A percentile compares a stretch with the other conserved stretches of the same genome.
Evolutionary conservation across 1,140 invertebrate genomes (phyloP).

Genomic region (Pomacea maculata): DNA sequence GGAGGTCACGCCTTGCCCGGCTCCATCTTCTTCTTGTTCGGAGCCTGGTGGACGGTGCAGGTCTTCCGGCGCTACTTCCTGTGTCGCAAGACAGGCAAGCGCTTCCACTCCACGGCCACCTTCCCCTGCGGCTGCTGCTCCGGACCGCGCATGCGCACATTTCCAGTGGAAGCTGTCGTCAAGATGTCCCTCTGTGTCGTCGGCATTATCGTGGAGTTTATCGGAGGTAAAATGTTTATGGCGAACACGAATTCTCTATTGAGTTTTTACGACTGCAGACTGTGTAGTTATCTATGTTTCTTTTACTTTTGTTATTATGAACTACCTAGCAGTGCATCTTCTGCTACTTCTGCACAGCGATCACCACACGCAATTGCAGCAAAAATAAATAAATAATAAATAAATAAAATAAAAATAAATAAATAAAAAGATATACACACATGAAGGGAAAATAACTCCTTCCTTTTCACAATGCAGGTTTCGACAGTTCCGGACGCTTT

Average conservation of each 20-base stretch:
- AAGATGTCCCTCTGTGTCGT: conserved; percentile 28
- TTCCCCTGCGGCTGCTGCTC: conserved; percentile 6
- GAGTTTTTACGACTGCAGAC: no score
- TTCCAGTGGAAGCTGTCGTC: conserved; percentile 30
- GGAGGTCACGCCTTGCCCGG: conserved; percentile 54
- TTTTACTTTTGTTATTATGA: no score
- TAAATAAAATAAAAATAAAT: no score
- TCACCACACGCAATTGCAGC: no score
- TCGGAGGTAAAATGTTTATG: conserved; percentile 5
- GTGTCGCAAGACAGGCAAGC: conserved; percentile 34
- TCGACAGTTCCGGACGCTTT: conserved; percentile 1
- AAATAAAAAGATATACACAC: no score
- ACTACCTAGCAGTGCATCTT: no score
- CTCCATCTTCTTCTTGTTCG: conserved; percentile 42
- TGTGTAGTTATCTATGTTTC: not conserved
- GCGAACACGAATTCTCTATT: no score
- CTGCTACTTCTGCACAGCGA: no score
- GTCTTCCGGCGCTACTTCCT: conserved; percentile 49
- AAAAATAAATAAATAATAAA: no score
- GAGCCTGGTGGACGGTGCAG: conserved; percentile 25
- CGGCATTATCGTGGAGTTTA: conserved; percentile 26
- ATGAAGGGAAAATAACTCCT: not conserved
- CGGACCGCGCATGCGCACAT: not conserved
- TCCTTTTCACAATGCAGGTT: not conserved
- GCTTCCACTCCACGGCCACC: conserved; percentile 5